These are phyloP conservation scores for Lycaena phlaeas DNA, from an alignment of 2,888 invertebrate species.

Conservation along the genomic window DNA sequence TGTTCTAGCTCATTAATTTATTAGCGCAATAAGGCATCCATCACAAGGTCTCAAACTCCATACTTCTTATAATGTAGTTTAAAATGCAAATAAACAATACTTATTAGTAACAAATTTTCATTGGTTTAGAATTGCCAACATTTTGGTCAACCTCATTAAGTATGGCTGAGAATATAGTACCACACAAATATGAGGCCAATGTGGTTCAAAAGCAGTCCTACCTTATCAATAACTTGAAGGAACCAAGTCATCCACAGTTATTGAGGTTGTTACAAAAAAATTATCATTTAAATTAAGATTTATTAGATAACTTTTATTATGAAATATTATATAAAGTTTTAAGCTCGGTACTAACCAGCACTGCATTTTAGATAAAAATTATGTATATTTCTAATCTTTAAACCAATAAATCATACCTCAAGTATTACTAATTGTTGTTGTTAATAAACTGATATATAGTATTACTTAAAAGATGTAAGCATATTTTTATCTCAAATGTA, in stretches of 20 bases:
- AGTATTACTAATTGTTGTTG: not conserved
- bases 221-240: not conserved
- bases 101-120: conserved; percentile 1
- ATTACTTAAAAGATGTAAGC: not conserved
- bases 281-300: not conserved
- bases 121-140: not conserved
- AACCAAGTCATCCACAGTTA: not conserved
- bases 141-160: not conserved
- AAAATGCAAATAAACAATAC: conserved; percentile 6
- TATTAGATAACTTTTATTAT: conserved; percentile 3
- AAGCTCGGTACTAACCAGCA: conserved; percentile 1
- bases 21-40: conserved; percentile 59
- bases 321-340: conserved; percentile 1
- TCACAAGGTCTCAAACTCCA: conserved; percentile 19
- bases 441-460: not conserved
- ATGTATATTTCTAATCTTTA: not conserved
- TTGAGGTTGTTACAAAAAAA: not conserved
- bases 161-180: not conserved
- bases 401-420: not conserved
- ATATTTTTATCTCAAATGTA: not conserved
- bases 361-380: not conserved
- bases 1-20: conserved; percentile 51
- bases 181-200: not conserved
- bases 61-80: conserved; percentile 1
- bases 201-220: not conserved